Evolutionary conservation across 2,797 vertebrate genomes (phyloP), one percentile per base, ranked within the genome.

Genomic region (Mionectes olivaceus): DNA sequence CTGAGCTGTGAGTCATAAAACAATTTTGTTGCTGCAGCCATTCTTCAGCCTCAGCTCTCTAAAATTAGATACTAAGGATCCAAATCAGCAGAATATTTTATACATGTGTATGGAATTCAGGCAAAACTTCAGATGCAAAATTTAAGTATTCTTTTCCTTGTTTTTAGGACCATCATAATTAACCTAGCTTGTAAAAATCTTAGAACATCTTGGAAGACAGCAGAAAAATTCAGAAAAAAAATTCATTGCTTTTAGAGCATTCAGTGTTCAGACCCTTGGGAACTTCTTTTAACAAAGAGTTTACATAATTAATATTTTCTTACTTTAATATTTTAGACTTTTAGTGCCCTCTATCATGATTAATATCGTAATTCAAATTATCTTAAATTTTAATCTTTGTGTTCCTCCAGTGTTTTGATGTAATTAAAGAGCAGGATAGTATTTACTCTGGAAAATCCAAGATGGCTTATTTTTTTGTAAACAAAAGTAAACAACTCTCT

Each of bases 21-120:
- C 65, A 44, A 25, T 78, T 91, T 75, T 81, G 41, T 83, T n/a
- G 32, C 46, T 50, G 47, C 59, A 75, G 57, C 59, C 76, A 52
- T 90, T 96, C 57, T 88, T 78, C 91, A 91, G 49, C 19, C 24
- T 87, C 19, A 8, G 64, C 35, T 56, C 39, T 91, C 91, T 91
- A 90, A 93, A 96, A 90, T 90, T 95, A 91, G 76, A 35, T 71
- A 53, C 57, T 90, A 68, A 33, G 32, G 25, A 52, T 82, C 24
- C 47, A 90, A 85, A 69, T 85, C 65, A 93, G 68, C 83, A 89
- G 83, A 83, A 41, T 7, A 52, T 78, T 83, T 77, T 88, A 46
- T 37, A 28, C 59, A 47, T n/a, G 27, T 71, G 50, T 23, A 43
- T 13, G 46, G 55, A 90, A 88, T 59, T 79, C 43, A 71, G 43